phyloP scores from a whole-genome alignment of 2,797 vertebrate genomes.

The Sylvia borin region DNA sequence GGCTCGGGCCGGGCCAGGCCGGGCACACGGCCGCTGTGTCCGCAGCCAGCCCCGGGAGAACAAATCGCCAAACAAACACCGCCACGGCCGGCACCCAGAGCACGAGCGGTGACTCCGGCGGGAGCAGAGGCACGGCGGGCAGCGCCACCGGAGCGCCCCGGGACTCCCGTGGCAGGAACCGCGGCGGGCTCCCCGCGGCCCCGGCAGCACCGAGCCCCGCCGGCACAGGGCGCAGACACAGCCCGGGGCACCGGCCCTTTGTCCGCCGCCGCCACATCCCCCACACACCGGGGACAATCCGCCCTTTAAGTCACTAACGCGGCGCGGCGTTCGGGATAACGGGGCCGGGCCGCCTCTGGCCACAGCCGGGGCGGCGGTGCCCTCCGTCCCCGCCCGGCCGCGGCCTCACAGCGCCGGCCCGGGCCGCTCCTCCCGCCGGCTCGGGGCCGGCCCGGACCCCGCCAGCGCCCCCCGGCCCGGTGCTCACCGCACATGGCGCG shows the following conservation, averaged over 20 bases:
- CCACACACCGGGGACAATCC: too few relatives aligned
- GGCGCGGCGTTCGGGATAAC: background rate
- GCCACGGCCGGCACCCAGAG: fast-evolving
- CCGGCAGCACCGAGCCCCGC: background rate
- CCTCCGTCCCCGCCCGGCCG: background rate
- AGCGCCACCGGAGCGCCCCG: background rate
- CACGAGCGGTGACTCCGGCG: background rate
- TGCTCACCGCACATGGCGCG: background rate
- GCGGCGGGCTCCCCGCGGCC: fast-evolving
- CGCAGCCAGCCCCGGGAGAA: background rate
- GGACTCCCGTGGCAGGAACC: background rate
- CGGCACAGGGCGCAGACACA: background rate
- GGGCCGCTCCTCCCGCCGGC: background rate
- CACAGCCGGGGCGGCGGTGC: background rate
- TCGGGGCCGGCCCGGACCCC: background rate
- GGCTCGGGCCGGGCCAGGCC: background rate
- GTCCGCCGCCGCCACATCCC: background rate
- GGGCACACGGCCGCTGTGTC: background rate
- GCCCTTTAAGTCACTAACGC: background rate
- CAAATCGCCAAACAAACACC: background rate
- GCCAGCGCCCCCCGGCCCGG: background rate
- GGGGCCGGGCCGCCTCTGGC: background rate
- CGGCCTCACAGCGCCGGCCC: background rate
- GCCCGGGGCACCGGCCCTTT: background rate
- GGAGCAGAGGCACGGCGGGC: background rate